Conservation (phyloP, 2,113 vertebrate genomes). For the Prietella phreatophila region DNA sequence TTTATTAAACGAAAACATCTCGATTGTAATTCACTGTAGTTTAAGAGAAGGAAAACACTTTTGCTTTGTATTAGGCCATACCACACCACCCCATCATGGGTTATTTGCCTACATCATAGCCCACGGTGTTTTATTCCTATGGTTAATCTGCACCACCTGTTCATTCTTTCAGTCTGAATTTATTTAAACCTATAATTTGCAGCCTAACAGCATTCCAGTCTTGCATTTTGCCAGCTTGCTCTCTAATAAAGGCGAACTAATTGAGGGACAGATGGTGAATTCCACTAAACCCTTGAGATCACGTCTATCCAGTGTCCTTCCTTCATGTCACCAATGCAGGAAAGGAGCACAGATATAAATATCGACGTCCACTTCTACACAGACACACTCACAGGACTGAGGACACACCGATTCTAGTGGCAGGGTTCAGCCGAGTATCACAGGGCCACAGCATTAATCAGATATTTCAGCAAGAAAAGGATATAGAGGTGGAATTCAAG, state of each 20-base stretch:
- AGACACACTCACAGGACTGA: neutral
- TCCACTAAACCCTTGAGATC: conserved; percentile 2
- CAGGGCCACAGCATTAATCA: too few relatives aligned
- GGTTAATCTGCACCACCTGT: neutral
- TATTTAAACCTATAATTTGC: neutral
- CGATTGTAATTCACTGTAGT: neutral
- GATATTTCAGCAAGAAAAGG: neutral
- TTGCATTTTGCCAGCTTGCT: neutral
- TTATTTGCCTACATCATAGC: neutral
- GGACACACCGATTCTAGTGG: neutral
- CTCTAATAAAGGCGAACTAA: neutral
- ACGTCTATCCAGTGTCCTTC: conserved; percentile 8
- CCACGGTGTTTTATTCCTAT: neutral
- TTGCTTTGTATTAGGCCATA: neutral
- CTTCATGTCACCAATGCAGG: neutral
- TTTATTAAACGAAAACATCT: neutral
- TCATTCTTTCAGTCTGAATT: neutral
- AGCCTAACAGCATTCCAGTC: neutral
- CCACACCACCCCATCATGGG: neutral
- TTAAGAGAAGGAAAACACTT: neutral
- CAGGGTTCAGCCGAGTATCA: neutral
- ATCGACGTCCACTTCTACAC: neutral
- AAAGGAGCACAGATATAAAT: neutral
- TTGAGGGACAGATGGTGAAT: conserved; percentile 1
- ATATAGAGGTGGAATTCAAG: neutral